Evolutionary conservation across 1,140 invertebrate genomes (phyloP).

Genomic region (Trichoplusia ni): DNA sequence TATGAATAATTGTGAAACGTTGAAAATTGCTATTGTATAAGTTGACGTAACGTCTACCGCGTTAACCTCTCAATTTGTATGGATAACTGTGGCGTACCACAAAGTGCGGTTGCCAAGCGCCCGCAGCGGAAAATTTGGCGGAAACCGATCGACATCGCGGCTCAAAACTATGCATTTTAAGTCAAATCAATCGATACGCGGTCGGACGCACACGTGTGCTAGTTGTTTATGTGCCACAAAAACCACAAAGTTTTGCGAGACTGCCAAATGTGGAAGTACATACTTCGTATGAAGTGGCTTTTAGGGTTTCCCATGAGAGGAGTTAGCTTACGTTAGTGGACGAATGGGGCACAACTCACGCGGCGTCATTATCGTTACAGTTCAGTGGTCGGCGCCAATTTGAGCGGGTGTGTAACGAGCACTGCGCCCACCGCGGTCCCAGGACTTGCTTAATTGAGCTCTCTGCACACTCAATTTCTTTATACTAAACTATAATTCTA

Average conservation of each 20-base stretch:
- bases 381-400: constrained; percentile 63
- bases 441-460: constrained; percentile 62
- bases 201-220: constrained; percentile 62
- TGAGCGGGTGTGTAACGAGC: constrained; percentile 62
- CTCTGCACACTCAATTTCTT: constrained; percentile 48
- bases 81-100: constrained; percentile 51
- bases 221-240: constrained; percentile 77
- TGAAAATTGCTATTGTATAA: constrained; percentile 10
- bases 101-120: constrained; percentile 62
- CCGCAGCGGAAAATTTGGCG: constrained; percentile 71
- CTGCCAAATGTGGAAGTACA: constrained; percentile 68
- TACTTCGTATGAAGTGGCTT: constrained; percentile 62
- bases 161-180: constrained; percentile 75
- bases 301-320: constrained; percentile 69
- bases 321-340: constrained; percentile 63
- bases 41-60: constrained; percentile 28
- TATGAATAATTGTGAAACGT: constrained; percentile 34
- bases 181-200: constrained; percentile 73
- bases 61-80: constrained; percentile 44
- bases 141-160: constrained; percentile 66
- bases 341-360: constrained; percentile 53
- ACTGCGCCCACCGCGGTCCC: constrained; percentile 54
- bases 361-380: constrained; percentile 69
- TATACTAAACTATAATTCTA: constrained; percentile 33
- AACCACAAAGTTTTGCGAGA: constrained; percentile 70